Percentiles rank a stretch among this genome's conserved stretches.
Conservation (phyloP, 1,140 invertebrate genomes). For the Lepidotrigona ventralis region DNA sequence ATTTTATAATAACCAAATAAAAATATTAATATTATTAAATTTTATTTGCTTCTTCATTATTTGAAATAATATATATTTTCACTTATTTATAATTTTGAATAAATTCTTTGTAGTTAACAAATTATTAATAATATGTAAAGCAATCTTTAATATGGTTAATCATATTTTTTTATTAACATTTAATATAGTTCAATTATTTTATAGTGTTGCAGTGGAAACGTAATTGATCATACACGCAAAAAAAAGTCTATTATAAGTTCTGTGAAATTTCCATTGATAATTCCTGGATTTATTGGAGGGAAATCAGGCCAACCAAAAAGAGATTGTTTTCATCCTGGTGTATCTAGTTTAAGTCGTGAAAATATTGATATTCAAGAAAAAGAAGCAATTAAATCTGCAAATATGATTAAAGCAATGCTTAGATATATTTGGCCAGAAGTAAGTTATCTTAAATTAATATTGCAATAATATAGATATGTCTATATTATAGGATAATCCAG, state of each 20-base stretch:
- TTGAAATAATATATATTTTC: not conserved
- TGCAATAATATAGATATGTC: constrained; percentile 25
- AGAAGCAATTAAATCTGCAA: constrained; percentile 83
- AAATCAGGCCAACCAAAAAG: constrained; percentile 84
- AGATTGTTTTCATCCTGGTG: constrained; percentile 95
- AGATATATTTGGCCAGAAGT: constrained; percentile 97
- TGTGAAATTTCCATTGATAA: constrained; percentile 67
- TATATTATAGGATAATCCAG: constrained; percentile 85
- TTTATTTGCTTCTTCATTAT: constrained; percentile 21
- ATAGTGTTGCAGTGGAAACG: constrained; percentile 76
- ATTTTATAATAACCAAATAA: constrained; percentile 25
- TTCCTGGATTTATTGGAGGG: constrained; percentile 73
- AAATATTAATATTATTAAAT: constrained; percentile 12
- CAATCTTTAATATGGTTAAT: not conserved
- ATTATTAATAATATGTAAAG: not conserved
- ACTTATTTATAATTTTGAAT: not conserved
- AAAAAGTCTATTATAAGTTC: constrained; percentile 74
- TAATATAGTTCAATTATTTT: constrained; percentile 37
- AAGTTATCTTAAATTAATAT: constrained; percentile 58
- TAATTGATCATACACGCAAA: constrained; percentile 75
- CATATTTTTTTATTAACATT: constrained; percentile 14
- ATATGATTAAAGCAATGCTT: constrained; percentile 94
- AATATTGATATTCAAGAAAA: constrained; percentile 82
- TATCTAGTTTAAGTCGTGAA: constrained; percentile 85
- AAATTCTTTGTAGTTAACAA: not conserved